phyloP scores from a whole-genome alignment of 2,113 vertebrate genomes.

The Etheostoma cragini region DNA sequence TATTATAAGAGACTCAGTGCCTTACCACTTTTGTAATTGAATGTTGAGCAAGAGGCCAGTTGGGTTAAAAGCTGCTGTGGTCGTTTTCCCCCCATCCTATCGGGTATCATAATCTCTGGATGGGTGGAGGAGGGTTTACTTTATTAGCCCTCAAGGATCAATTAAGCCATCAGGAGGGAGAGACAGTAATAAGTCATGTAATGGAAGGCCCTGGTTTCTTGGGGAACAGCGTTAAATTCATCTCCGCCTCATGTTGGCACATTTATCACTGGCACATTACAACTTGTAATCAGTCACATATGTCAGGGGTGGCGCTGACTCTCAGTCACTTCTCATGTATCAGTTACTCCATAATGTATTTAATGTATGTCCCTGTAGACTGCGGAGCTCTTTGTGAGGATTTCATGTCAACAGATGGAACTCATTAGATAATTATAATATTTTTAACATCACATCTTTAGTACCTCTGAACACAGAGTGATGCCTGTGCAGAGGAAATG shows the following conservation, averaged over 20 bases:
- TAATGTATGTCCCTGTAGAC: slow-evolving; percentile 24
- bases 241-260: slow-evolving; percentile 69
- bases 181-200: slow-evolving; percentile 73
- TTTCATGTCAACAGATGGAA: not conserved
- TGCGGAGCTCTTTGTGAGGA: not conserved
- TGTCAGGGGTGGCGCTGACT: slow-evolving; percentile 60
- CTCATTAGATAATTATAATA: not conserved
- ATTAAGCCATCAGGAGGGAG: slow-evolving; percentile 72
- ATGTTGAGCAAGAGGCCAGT: slow-evolving; percentile 57
- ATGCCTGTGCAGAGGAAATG: not conserved
- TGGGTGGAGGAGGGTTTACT: slow-evolving; percentile 41
- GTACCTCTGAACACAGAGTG: not conserved
- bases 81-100: slow-evolving; percentile 15
- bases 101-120: slow-evolving; percentile 52
- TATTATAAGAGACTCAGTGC: slow-evolving; percentile 31
- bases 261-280: slow-evolving; percentile 78
- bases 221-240: slow-evolving; percentile 72
- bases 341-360: slow-evolving; percentile 29
- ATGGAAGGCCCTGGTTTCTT: slow-evolving; percentile 62
- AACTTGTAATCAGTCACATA: slow-evolving; percentile 76
- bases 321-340: slow-evolving; percentile 39
- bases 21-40: slow-evolving; percentile 63
- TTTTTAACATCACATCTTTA: not conserved
- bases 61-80: slow-evolving; percentile 52
- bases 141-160: slow-evolving; percentile 68